A percentile compares a stretch with the other conserved stretches of the same genome.
These are phyloP conservation scores for Erythrocercus mccallii DNA, from an alignment of 2,113 vertebrate genomes.

Conservation along the genomic window DNA sequence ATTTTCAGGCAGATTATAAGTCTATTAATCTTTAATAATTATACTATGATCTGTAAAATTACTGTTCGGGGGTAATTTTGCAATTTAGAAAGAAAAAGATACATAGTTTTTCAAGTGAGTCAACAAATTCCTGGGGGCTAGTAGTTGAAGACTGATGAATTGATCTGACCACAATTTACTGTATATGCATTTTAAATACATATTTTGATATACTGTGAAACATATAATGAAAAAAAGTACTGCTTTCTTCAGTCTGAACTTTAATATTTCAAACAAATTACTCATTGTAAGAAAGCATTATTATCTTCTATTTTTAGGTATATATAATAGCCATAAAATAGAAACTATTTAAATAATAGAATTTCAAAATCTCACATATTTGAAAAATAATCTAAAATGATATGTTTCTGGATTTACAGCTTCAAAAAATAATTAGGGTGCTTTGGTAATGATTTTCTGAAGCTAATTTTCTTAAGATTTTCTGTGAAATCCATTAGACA, in stretches of 20 bases:
- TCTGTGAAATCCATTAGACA: neutral
- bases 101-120: neutral
- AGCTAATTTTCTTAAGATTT: neutral
- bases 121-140: neutral
- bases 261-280: neutral
- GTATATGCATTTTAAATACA: neutral
- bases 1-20: neutral
- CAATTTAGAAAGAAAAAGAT: neutral
- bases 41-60: neutral
- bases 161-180: neutral
- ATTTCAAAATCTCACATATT: neutral
- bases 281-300: rapidly evolving
- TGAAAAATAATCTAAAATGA: neutral
- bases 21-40: neutral
- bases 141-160: neutral
- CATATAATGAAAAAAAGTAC: neutral
- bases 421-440: neutral
- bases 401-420: neutral
- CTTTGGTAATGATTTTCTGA: neutral
- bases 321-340: neutral
- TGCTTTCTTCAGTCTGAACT: neutral
- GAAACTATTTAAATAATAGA: neutral
- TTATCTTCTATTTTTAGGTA: neutral
- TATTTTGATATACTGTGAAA: neutral
- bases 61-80: neutral